These are phyloP conservation scores for Molossus alvarezi DNA, from an alignment of 2,797 vertebrate species.

Conservation along the genomic window DNA sequence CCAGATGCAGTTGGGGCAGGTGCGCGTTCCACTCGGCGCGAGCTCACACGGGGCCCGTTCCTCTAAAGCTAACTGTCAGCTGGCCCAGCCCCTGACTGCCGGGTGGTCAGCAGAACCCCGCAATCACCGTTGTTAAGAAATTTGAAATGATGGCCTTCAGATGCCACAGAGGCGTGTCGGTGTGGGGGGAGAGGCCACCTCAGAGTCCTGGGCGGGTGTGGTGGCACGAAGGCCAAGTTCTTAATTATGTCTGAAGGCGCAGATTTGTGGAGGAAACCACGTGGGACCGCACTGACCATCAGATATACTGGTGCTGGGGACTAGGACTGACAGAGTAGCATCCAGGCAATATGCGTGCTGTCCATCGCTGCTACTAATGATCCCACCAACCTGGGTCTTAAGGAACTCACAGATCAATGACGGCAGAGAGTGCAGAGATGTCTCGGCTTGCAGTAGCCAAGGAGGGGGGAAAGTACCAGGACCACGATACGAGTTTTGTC, in stretches of 20 bases:
- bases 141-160: conserved; percentile 68
- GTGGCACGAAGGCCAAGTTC: conserved; percentile 34
- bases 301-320: neutral
- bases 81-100: conserved; percentile 38
- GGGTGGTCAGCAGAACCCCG: conserved; percentile 68
- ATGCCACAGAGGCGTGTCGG: conserved; percentile 62
- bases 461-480: neutral
- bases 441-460: neutral
- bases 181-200: conserved; percentile 54
- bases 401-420: neutral
- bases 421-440: neutral
- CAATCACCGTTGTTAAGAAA: conserved; percentile 75
- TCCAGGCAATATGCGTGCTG: neutral
- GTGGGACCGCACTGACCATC: neutral
- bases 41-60: conserved; percentile 61
- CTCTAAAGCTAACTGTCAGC: conserved; percentile 79
- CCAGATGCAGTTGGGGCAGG: conserved; percentile 38
- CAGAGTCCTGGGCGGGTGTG: conserved; percentile 56
- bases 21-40: neutral
- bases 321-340: neutral
- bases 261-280: neutral
- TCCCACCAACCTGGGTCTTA: conserved; percentile 5
- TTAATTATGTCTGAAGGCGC: conserved; percentile 74
- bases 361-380: neutral
- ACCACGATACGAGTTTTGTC: neutral